Base-by-base conservation (phyloP, 2,797 vertebrate genomes). In the Enteromius viviparus region DNA sequence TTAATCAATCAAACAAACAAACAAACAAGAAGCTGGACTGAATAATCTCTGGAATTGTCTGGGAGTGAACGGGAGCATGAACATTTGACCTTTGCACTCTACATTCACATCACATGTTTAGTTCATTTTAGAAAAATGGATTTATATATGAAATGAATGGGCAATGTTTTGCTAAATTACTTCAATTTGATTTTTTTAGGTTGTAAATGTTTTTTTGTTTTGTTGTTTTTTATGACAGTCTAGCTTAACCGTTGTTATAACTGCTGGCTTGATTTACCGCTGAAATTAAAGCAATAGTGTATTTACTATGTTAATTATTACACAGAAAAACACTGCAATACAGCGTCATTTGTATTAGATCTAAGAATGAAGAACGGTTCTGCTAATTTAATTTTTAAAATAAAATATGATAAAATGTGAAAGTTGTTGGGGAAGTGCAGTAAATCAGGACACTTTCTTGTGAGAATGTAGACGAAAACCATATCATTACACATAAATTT, bases 31-130 rank as follows among this genome's bases (percentile, higher is more conserved):
- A 65, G 17, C 49, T 55, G 29, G 64, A 32, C 21, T 68, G n/a
- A 58, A 29, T 42, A 55, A 70, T 55, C n/a, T 69, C 47, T 55
- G 78, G 47, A 69, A 68, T 23, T 58, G 45, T 72, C 72, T 75
- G 72, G 2, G 23, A 51, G 32, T 76, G 19, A 53, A n/a, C 26
- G 11, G 4, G 26, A 47, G 40, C 42, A 17, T 23, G 14, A 72
- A 26, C 45, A 29, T n/a, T 32, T 55, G 26, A 51, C 19, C 19
- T 53, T 53, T 34, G 3, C 21, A 21, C 70, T 34, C 4, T 34
- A 55, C 53, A 42, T 29, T 62, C 75, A 62, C 53, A 23, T 6
- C 75, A 40, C 72, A 37, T 11, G 1, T 15, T 75, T 37, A 66
- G 3, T 12, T 40, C 1, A 14, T 37, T 72, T 14, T 23, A 21